Evolutionary conservation across 2,797 vertebrate genomes (phyloP), one percentile per base, ranked within the genome.

Genomic region (Tokudaia tokunoshimensis): DNA sequence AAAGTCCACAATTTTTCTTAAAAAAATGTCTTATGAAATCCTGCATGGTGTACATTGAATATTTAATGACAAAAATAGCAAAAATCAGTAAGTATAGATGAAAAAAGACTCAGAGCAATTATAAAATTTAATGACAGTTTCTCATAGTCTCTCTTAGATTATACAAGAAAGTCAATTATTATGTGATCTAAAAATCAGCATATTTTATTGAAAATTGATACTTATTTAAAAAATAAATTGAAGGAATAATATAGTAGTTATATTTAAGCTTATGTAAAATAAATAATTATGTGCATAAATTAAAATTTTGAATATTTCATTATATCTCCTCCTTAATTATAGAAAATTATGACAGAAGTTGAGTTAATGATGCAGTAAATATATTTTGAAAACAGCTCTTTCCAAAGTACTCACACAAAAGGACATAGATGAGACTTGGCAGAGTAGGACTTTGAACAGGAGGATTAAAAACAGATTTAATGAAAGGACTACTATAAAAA

Each of bases 131-230:
- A 79, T 55, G 2, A 13, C 0, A 22, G 79, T 6, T 76, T 86
- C 8, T 88, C 57, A 75, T 41, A 84, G 31, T 72, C 17, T 63
- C 65, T 4, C 2, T 93, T 80, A 44, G 6, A 44, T 86, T 2
- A 44, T 57, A 94, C 44, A 82, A 84, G 63, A 63, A 3, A 92
- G 74, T 96, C 1, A 91, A 57, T 82, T 63, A 61, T 89, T 94
- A 15, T 41, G 10, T 76, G 29, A 85, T 76, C 41, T 93, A 19
- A 91, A 75, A 93, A 80, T 24, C 67, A 26, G 47, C 59, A 4
- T n/a, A 34, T 59, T 63, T 86, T 57, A 76, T 31, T 82, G 47
- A 13, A 52, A 89, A 80, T 2, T 52, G 31, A 65, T 13, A 41
- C 29, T 92, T 65, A 31, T 20, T 41, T 41, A 41, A 92, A 82